These are phyloP conservation scores for Hypolimnas misippus DNA, from an alignment of 2,888 invertebrate genomes.

Conservation along the genomic window DNA sequence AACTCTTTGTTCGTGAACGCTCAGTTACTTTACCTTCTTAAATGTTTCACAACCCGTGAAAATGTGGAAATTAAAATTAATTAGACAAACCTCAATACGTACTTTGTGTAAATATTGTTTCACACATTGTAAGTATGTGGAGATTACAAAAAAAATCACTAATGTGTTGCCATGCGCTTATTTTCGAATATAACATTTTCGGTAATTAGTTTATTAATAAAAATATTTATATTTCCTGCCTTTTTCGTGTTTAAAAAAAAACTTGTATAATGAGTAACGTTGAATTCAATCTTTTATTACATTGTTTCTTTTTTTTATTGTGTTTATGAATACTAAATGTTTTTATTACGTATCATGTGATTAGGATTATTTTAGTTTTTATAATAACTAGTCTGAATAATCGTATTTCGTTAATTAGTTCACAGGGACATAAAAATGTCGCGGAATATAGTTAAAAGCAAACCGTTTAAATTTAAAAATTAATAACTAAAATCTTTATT, in stretches of 20 bases:
- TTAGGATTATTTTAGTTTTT: constrained; percentile 1
- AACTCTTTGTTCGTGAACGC: constrained; percentile 62
- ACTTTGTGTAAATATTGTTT: constrained; percentile 43
- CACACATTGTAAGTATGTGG: constrained; percentile 48
- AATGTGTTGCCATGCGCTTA: constrained; percentile 26
- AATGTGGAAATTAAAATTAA: constrained; percentile 42
- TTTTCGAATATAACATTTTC: constrained; percentile 20
- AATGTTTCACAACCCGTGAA: constrained; percentile 39
- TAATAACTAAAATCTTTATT: no score
- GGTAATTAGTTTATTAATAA: constrained; percentile 14
- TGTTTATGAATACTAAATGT: not conserved
- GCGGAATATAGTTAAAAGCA: not conserved
- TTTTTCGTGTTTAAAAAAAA: constrained; percentile 1
- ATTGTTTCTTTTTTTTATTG: not conserved
- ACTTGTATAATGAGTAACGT: constrained; percentile 3
- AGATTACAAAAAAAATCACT: constrained; percentile 13
- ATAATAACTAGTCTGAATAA: not conserved
- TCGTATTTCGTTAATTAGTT: not conserved
- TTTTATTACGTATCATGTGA: not conserved
- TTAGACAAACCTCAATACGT: constrained; percentile 38
- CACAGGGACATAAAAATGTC: not conserved
- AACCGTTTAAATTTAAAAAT: no score
- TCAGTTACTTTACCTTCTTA: constrained; percentile 44
- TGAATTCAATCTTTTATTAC: not conserved
- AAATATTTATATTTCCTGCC: constrained; percentile 14